Evolutionary conservation across 2,797 vertebrate genomes (phyloP).

Genomic region (Synanceia verrucosa): DNA sequence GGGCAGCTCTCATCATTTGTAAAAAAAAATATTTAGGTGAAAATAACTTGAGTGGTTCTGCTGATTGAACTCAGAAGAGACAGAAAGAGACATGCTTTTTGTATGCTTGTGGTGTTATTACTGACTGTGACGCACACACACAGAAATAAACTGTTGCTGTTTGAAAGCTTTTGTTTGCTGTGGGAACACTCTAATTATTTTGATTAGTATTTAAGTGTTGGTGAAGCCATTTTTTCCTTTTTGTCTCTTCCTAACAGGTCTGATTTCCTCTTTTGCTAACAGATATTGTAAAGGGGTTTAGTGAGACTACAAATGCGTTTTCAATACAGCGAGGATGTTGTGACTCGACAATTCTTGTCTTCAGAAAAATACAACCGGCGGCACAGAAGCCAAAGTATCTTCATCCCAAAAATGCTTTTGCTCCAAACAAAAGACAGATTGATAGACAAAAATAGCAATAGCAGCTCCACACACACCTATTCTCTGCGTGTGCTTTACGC

Average conservation of each 20-base stretch:
- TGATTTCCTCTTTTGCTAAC: conserved; percentile 38
- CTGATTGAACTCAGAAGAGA: conserved; percentile 33
- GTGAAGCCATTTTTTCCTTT: conserved; percentile 33
- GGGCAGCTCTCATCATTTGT: conserved; percentile 32
- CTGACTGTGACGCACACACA: conserved; percentile 43
- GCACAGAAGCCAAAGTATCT: conserved; percentile 1
- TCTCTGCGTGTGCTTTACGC: conserved; percentile 38
- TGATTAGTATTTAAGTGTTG: conserved; percentile 62
- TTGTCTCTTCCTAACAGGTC: conserved; percentile 45
- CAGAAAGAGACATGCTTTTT: conserved; percentile 35
- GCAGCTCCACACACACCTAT: conserved; percentile 14
- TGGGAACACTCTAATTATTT: conserved; percentile 64
- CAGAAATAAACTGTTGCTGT: conserved; percentile 53
- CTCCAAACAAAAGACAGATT: background rate
- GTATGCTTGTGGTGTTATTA: conserved; percentile 43
- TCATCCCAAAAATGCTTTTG: conserved; percentile 10
- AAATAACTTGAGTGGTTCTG: conserved; percentile 37
- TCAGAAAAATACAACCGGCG: conserved; percentile 16
- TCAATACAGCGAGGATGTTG: conserved; percentile 37
- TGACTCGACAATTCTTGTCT: conserved; percentile 34
- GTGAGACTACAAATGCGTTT: conserved; percentile 47
- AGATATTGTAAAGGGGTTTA: conserved; percentile 18
- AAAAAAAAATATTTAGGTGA: conserved; percentile 25
- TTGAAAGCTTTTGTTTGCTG: conserved; percentile 59
- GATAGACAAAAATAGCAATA: conserved; percentile 22